These are phyloP conservation scores for Coilia nasus DNA, from an alignment of 2,797 vertebrate species.

Conservation along the genomic window DNA sequence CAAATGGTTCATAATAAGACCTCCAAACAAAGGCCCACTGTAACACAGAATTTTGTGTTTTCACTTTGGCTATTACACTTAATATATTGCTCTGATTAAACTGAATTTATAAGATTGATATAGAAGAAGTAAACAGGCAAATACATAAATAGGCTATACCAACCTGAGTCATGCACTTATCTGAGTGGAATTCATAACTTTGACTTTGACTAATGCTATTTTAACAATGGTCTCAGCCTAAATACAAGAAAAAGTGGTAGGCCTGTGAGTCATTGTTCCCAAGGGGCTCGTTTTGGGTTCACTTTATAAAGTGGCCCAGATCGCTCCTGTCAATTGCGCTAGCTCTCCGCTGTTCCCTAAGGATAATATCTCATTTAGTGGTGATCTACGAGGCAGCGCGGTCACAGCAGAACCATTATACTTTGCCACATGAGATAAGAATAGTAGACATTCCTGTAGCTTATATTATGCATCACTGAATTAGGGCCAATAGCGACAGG, in stretches of 20 bases:
- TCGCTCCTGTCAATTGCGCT: slow-evolving; percentile 24
- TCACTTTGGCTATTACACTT: background rate
- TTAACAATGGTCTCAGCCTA: slow-evolving; percentile 17
- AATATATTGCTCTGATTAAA: background rate
- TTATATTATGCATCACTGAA: background rate
- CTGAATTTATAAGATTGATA: background rate
- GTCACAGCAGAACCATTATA: slow-evolving; percentile 17
- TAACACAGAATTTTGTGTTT: background rate
- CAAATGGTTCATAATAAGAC: background rate
- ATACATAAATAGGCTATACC: background rate
- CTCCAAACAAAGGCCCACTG: background rate
- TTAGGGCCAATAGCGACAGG: background rate
- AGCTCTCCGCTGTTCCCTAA: background rate
- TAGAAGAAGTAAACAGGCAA: background rate
- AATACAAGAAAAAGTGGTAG: slow-evolving; percentile 21
- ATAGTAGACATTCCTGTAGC: background rate
- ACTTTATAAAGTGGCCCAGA: slow-evolving; percentile 17
- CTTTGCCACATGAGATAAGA: background rate
- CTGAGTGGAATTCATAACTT: background rate
- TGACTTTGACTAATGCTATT: slow-evolving; percentile 5
- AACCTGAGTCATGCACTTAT: background rate
- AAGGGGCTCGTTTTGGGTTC: slow-evolving; percentile 10
- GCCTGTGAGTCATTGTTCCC: slow-evolving; percentile 41
- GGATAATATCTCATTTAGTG: background rate
- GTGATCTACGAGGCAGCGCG: background rate